Conservation (phyloP, 2,797 vertebrate genomes). For the Betta splendens region DNA sequence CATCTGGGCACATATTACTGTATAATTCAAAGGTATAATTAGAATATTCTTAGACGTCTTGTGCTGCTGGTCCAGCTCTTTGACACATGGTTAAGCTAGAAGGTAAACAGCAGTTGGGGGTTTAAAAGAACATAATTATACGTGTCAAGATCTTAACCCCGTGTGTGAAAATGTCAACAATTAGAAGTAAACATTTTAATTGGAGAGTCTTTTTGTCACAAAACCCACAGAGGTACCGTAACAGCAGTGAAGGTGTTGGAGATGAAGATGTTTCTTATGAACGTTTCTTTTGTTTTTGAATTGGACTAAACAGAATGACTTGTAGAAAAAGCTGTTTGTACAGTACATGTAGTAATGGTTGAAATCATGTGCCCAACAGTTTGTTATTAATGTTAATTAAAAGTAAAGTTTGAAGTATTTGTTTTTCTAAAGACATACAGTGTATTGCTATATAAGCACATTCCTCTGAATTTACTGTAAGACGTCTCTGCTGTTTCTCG, state of each 20-base stretch:
- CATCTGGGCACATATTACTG: background rate
- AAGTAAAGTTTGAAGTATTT: background rate
- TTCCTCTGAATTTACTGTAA: too few species aligned
- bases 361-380: too few species aligned
- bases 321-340: too few species aligned
- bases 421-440: slow-evolving; percentile 14
- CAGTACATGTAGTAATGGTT: too few species aligned
- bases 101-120: background rate
- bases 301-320: too few species aligned
- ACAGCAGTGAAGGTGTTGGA: slow-evolving; percentile 3
- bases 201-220: background rate
- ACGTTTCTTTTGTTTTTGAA: background rate
- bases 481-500: slow-evolving; percentile 1
- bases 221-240: slow-evolving; percentile 4
- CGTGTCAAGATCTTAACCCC: background rate
- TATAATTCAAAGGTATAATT: slow-evolving; percentile 3
- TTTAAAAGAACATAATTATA: slow-evolving; percentile 14
- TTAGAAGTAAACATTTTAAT: slow-evolving; percentile 1
- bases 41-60: background rate
- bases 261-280: slow-evolving; percentile 8
- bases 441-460: too few species aligned
- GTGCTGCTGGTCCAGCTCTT: background rate
- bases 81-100: background rate
- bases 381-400: background rate
- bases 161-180: background rate